Conservation (phyloP, 2,113 vertebrate genomes). For the Nematolebias whitei region DNA sequence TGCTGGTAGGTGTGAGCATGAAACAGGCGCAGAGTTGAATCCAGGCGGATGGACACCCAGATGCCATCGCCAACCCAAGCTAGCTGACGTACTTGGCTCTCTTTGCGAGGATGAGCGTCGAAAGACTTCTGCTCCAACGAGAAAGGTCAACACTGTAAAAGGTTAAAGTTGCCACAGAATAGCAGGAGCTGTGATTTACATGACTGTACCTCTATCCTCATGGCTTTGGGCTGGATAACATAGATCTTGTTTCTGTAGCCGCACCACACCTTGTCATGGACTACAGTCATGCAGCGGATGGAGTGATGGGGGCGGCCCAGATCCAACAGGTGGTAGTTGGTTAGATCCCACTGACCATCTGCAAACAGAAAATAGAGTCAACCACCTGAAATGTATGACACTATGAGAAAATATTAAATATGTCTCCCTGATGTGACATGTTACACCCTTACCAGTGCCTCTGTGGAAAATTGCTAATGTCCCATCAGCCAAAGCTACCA, state of each 20-base stretch:
- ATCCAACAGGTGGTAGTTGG: constrained; percentile 96
- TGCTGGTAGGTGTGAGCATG: constrained; percentile 98
- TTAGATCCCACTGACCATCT: constrained; percentile 98
- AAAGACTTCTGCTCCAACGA: constrained; percentile 89
- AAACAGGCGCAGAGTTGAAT: constrained; percentile 94
- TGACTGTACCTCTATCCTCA: constrained; percentile 91
- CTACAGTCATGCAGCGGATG: constrained; percentile 97
- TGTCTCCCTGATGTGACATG: background rate
- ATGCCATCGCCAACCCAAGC: constrained; percentile 98
- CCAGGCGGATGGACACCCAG: constrained; percentile 98
- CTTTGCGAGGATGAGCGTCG: constrained; percentile 93
- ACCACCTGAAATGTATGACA: background rate
- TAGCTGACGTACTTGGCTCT: constrained; percentile 97
- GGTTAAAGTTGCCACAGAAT: background rate
- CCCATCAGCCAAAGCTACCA: constrained; percentile 94
- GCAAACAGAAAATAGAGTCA: constrained; percentile 16
- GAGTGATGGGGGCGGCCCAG: constrained; percentile 96
- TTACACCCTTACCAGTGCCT: constrained; percentile 81
- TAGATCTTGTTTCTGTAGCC: constrained; percentile 99
- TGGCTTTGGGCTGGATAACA: constrained; percentile 95
- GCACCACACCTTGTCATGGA: constrained; percentile 96
- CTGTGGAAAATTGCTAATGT: constrained; percentile 96
- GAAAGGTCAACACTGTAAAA: background rate
- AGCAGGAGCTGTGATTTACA: background rate
- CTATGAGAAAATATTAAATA: no score